Evolutionary conservation across 2,888 invertebrate genomes (phyloP), one percentile per base, ranked within the genome.

Genomic region (Anarsia innoxiella): DNA sequence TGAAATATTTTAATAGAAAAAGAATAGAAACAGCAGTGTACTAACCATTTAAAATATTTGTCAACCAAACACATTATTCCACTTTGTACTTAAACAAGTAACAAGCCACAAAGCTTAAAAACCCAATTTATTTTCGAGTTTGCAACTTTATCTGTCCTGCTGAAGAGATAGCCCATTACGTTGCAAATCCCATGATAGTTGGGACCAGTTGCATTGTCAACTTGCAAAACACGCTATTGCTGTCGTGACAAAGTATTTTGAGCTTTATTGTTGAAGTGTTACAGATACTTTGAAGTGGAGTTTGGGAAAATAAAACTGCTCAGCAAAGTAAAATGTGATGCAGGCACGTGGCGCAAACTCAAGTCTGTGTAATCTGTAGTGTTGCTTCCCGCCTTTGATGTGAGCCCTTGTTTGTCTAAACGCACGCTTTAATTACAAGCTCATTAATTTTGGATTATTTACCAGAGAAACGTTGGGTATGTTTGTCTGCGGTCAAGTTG

Each of bases 371-470:
- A 75, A 79, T 76, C 74, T 73, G 15, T 11, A 66, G 3, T 3
- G 19, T 8, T 25, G 8, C 70, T 51, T 69, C 71, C 75, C 65
- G 61, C 66, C 75, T 83, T 83, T 82, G 82, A 82, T 77, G 77
- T 76, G 59, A 59, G 49, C 59, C 73, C 71, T 61, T 75, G 79
- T 77, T 79, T 79, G 73, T 74, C 65, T 74, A 80, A 80, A 77
- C 73, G 64, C 60, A 65, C 59, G 62, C 63, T 78, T 79, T 78
- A 77, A 82, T 83, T 78, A 82, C 73, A 65, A 65, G 62, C 71
- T 77, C 78, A 82, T 82, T 79, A 79, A 77, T 78, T 72, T 80
- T 76, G 70, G 75, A 80, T 75, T 79, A 78, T 79, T 78, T 78
- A 68, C 73, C 56, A 59, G 50, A 16, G 12, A 16, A 27, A 29